A percentile compares a stretch with the other conserved stretches of the same genome.
Conservation (phyloP, 2,113 vertebrate species). For the Alectura lathami region DNA sequence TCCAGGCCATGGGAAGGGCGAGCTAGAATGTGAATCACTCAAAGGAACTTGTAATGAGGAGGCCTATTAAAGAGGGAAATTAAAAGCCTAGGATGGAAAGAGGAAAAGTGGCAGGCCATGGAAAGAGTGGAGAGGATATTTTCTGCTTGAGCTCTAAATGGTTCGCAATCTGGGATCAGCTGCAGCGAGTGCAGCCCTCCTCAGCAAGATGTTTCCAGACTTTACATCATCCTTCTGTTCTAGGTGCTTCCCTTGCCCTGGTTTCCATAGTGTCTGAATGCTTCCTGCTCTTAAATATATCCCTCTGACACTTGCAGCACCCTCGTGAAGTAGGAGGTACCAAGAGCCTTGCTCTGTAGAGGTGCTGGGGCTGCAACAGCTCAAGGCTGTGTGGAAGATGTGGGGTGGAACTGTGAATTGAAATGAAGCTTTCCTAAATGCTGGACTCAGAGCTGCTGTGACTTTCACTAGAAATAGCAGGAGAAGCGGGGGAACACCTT, state of each 20-base stretch:
- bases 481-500: not conserved
- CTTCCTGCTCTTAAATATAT: conserved; percentile 56
- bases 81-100: not conserved
- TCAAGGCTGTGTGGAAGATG: not conserved
- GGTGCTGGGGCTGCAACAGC: not conserved
- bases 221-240: conserved; percentile 58
- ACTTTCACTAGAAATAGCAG: not conserved
- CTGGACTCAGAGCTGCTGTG: not conserved
- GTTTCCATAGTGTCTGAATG: conserved; percentile 65
- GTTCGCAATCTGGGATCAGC: conserved; percentile 23
- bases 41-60: conserved; percentile 1
- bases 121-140: not conserved
- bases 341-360: not conserved
- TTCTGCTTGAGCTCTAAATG: conserved; percentile 18
- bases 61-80: conserved; percentile 21
- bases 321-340: conserved; percentile 51
- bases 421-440: not conserved
- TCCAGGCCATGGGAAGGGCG: conserved; percentile 19
- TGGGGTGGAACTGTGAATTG: not conserved
- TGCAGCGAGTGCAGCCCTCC: conserved; percentile 18
- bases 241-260: conserved; percentile 50
- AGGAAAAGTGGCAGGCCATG: not conserved
- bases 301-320: conserved; percentile 41
- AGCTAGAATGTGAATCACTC: not conserved
- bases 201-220: conserved; percentile 46